phyloP scores from a whole-genome alignment of 2,113 vertebrate species.

The Spheniscus mendiculus region DNA sequence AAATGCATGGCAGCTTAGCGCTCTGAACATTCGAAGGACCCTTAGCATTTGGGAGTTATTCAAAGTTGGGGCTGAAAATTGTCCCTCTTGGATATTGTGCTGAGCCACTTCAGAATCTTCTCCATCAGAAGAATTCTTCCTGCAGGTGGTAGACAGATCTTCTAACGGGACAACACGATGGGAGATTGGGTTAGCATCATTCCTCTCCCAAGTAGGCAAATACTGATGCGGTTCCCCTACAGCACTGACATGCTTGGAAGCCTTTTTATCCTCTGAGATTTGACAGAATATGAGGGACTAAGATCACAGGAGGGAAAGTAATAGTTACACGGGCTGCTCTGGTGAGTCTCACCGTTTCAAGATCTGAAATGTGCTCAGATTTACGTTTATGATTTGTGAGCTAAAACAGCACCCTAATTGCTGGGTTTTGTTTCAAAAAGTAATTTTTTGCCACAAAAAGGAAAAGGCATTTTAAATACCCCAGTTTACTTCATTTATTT shows the following conservation, averaged over 20 bases:
- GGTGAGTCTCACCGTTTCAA: background rate
- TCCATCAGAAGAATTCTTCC: background rate
- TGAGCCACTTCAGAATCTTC: background rate
- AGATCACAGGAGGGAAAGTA: background rate
- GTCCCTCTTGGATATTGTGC: background rate
- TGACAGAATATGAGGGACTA: background rate
- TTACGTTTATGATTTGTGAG: background rate
- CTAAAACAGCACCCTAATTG: background rate
- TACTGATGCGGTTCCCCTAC: rapidly evolving
- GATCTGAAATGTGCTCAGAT: background rate
- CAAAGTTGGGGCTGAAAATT: background rate
- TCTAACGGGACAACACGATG: background rate
- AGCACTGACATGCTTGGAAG: background rate
- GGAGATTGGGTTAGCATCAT: background rate
- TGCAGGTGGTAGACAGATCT: background rate
- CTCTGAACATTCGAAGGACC: background rate
- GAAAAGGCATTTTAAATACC: background rate
- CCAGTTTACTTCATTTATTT: background rate
- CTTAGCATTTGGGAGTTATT: background rate
- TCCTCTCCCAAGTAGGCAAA: background rate
- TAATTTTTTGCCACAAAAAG: background rate
- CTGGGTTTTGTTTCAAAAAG: background rate
- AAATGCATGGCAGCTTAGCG: background rate
- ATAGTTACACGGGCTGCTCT: background rate
- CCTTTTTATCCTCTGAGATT: background rate